Evolutionary conservation across 2,888 invertebrate species (phyloP).

Genomic region (Acanthococcus lagerstroemiae): DNA sequence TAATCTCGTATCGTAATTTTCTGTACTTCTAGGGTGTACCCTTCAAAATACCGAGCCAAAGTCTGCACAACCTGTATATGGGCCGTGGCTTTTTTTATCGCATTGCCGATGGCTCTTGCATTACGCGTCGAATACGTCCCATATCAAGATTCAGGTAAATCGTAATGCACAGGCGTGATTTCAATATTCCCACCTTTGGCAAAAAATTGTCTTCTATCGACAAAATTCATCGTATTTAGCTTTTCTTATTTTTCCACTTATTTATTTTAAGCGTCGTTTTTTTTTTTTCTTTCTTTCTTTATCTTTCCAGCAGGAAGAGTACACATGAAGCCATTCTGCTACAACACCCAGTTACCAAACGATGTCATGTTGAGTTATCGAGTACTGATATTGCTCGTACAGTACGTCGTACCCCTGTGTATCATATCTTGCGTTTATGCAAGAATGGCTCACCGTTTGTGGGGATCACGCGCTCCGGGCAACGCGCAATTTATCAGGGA

Average conservation of each 20-base stretch:
- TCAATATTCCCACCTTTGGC: neutral
- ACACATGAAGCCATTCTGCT: slow-evolving; percentile 51
- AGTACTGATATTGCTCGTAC: slow-evolving; percentile 49
- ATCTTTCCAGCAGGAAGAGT: slow-evolving; percentile 42
- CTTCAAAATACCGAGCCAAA: slow-evolving; percentile 62
- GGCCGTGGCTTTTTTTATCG: slow-evolving; percentile 56
- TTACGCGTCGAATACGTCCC: slow-evolving; percentile 48
- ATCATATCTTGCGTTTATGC: slow-evolving; percentile 74
- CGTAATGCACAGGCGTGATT: neutral
- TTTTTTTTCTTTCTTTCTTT: neutral
- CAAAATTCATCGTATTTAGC: too few species aligned
- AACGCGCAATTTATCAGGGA: slow-evolving; percentile 68
- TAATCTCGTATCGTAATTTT: too few species aligned
- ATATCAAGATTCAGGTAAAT: slow-evolving; percentile 36
- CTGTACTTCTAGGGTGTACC: slow-evolving; percentile 60
- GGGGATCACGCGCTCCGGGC: slow-evolving; percentile 69
- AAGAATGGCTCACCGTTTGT: slow-evolving; percentile 66
- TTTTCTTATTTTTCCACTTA: too few species aligned
- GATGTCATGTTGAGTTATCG: slow-evolving; percentile 50
- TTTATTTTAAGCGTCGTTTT: too few species aligned
- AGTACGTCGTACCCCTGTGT: slow-evolving; percentile 69
- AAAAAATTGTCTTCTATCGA: neutral
- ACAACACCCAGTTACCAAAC: slow-evolving; percentile 48
- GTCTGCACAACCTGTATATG: slow-evolving; percentile 65
- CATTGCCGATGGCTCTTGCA: slow-evolving; percentile 59